Conservation (phyloP, 2,797 vertebrate genomes). For the Gallinago stenura region DNA sequence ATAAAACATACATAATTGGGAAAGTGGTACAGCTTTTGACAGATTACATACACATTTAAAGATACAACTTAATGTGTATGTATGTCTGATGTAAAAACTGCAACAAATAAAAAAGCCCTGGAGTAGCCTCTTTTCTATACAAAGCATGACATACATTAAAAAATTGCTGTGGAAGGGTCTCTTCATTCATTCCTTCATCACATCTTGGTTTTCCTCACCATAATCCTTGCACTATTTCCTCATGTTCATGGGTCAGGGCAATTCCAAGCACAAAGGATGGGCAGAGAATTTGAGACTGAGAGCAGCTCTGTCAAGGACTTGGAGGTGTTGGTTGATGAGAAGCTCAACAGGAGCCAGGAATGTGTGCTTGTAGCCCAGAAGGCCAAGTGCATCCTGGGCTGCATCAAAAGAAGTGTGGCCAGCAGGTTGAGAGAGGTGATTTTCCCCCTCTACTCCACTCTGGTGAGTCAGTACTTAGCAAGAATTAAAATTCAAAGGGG, state of each 20-base stretch:
- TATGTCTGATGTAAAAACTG: neutral
- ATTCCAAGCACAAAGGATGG: neutral
- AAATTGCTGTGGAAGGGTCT: neutral
- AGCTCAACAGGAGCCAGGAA: neutral
- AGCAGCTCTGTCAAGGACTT: neutral
- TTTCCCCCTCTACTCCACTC: neutral
- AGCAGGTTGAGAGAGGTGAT: neutral
- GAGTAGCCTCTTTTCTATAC: neutral
- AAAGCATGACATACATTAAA: neutral
- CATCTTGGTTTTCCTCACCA: neutral
- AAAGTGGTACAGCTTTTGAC: neutral
- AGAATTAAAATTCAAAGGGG: neutral
- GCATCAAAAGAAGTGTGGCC: neutral
- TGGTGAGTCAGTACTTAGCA: neutral
- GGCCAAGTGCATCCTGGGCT: neutral
- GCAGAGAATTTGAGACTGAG: too few species aligned
- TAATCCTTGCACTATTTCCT: neutral
- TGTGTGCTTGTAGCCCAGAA: neutral
- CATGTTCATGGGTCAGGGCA: neutral
- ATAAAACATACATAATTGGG: neutral
- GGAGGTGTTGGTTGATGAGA: neutral
- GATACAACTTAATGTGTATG: neutral
- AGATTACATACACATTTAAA: neutral
- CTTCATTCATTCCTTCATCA: neutral
- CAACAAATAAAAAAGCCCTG: neutral